These are phyloP conservation scores for Lerema accius DNA, from an alignment of 1,140 invertebrate species.

Conservation along the genomic window DNA sequence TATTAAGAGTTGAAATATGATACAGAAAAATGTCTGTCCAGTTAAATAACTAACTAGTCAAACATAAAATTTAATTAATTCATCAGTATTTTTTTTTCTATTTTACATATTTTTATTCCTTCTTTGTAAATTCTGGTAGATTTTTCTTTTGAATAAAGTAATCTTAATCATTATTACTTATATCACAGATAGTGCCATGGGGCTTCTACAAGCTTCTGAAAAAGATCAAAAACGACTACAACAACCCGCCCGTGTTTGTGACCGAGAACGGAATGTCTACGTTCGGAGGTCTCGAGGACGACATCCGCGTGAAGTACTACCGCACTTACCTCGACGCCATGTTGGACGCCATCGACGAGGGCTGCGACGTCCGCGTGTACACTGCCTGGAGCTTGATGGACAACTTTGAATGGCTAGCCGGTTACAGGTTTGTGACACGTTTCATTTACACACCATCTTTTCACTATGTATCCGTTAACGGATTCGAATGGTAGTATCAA, in stretches of 20 bases:
- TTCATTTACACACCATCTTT: too few relatives aligned
- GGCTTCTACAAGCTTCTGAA: slow-evolving; percentile 56
- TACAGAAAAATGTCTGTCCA: too few relatives aligned
- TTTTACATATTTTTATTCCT: too few relatives aligned
- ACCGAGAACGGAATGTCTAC: slow-evolving; percentile 69
- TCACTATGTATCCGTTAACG: too few relatives aligned
- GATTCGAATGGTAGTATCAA: too few relatives aligned
- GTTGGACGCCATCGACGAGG: slow-evolving; percentile 54
- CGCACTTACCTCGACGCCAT: slow-evolving; percentile 58
- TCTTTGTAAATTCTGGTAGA: too few relatives aligned
- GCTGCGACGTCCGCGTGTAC: slow-evolving; percentile 74
- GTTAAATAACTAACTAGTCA: too few relatives aligned
- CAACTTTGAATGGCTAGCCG: slow-evolving; percentile 84
- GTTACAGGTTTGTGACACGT: slow-evolving; percentile 81
- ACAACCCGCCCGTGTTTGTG: slow-evolving; percentile 59
- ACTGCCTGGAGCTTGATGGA: slow-evolving; percentile 86
- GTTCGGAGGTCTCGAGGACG: not conserved
- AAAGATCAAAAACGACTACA: slow-evolving; percentile 39
- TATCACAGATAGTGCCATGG: slow-evolving; percentile 41
- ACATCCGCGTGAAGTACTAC: slow-evolving; percentile 4
- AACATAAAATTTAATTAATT: too few relatives aligned
- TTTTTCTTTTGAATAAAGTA: too few relatives aligned
- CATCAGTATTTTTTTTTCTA: too few relatives aligned
- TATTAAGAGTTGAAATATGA: too few relatives aligned
- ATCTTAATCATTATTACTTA: too few relatives aligned